Percentiles rank a stretch among this genome's conserved stretches.
These are phyloP conservation scores for Mola mola DNA, from an alignment of 2,113 vertebrate genomes.

Conservation along the genomic window DNA sequence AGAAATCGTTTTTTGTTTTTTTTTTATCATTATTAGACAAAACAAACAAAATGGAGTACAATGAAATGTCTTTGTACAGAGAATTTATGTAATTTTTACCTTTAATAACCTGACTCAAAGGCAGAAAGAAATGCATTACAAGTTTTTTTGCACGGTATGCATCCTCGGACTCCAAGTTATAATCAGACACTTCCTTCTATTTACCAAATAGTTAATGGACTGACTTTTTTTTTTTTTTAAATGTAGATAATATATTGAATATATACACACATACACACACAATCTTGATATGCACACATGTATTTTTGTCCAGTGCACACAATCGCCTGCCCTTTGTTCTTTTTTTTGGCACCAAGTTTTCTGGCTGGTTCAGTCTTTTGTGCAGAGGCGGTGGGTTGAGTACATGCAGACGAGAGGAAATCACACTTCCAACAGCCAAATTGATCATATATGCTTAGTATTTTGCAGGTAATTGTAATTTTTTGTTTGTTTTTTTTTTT, in stretches of 20 bases:
- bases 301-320: conserved; percentile 54
- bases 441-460: background rate
- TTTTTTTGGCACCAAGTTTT: conserved; percentile 21
- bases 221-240: conserved; percentile 30
- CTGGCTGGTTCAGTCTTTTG: conserved; percentile 37
- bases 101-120: conserved; percentile 35
- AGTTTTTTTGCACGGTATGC: conserved; percentile 59
- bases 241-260: too few species aligned
- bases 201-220: conserved; percentile 64
- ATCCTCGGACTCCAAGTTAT: conserved; percentile 59
- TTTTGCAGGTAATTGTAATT: conserved; percentile 3
- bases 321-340: conserved; percentile 29
- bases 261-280: too few species aligned
- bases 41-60: conserved; percentile 22
- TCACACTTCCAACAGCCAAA: conserved; percentile 7
- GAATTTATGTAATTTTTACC: conserved; percentile 29
- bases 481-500: too few species aligned
- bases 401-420: conserved; percentile 13
- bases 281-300: conserved; percentile 45
- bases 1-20: background rate
- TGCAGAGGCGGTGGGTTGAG: conserved; percentile 19
- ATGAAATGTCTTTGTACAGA: conserved; percentile 43
- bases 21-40: conserved; percentile 24
- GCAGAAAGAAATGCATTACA: conserved; percentile 38
- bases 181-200: conserved; percentile 71